Evolutionary conservation across 2,797 vertebrate genomes (phyloP).

Genomic region (Gallirallus australis): DNA sequence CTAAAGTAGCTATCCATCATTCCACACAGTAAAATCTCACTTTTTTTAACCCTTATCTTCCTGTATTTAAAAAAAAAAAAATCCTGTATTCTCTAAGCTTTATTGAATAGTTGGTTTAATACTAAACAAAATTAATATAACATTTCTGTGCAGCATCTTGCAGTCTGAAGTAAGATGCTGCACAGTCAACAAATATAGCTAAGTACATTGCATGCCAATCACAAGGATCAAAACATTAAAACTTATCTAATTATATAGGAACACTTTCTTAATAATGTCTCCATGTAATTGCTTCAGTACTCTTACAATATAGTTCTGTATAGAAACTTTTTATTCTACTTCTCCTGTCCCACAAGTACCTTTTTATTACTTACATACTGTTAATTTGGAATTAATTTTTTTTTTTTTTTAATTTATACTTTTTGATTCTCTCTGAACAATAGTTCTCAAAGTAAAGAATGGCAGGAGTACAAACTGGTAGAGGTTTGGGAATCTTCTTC

Average conservation of each 20-base stretch:
- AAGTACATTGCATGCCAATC: neutral
- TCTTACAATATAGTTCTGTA: neutral
- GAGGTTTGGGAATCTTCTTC: conserved; percentile 30
- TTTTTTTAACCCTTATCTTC: neutral
- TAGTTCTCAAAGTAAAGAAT: conserved; percentile 52
- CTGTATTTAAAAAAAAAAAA: neutral
- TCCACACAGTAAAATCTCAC: neutral
- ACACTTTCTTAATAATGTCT: neutral
- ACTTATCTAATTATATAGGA: neutral
- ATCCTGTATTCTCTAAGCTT: neutral
- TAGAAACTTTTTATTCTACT: neutral
- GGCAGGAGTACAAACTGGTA: conserved; percentile 42
- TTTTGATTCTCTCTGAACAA: conserved; percentile 30
- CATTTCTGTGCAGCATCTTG: neutral
- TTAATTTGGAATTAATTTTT: no score
- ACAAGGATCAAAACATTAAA: neutral
- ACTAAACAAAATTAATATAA: neutral
- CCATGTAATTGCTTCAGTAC: neutral
- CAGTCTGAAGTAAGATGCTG: neutral
- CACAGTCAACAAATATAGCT: neutral
- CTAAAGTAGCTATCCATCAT: neutral
- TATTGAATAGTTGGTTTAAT: neutral
- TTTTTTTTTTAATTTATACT: neutral
- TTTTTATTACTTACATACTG: neutral
- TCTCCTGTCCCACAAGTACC: neutral